Evolutionary conservation across 2,113 vertebrate genomes (phyloP), one percentile per base, ranked within the genome.

Genomic region (Daubentonia madagascariensis): DNA sequence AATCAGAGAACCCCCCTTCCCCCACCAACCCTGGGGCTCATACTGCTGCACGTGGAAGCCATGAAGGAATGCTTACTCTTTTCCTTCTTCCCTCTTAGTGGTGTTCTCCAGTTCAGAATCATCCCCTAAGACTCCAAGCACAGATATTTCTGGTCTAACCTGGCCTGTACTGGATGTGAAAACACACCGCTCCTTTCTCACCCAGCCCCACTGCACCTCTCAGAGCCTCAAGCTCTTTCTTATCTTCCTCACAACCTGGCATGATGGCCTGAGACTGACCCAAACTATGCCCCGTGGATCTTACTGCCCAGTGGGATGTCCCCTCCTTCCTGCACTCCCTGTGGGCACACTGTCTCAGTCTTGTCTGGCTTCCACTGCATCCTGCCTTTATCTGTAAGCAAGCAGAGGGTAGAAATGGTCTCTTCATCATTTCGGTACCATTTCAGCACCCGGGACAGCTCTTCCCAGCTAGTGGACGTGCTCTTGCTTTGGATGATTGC

Each of bases 401-500:
- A 13, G 59, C 9, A 1, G 48, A 30, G 35, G 13, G 45, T n/a
- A 43, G 84, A 50, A n/a, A 52, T 14, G 30, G 18, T 32, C 12
- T 80, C 20, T 73, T 80, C 50, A 6, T n/a, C 35, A 6, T n/a
- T 6, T 0, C 11, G 37, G 13, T 6, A 52, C 11, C 25, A 5
- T 73, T 86, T 93, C 67, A 86, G 89, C 50, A 90, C 92, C 48
- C 1, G 5, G 50, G 89, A 68, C 80, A 96, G 92, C 20, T 17
- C 80, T 20, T 14, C 3, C 2, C 12, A 17, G 10, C 9, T 4
- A 0, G 4, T 3, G 23, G n/a, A 7, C 0, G 0, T 13, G 50
- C 76, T 40, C 14, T 25, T 50, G n/a, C 50, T 54, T 20, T 50
- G 61, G 43, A 8, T n/a, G 40, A 3, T 68, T 11, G 8, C 28